phyloP scores from a whole-genome alignment of 2,113 vertebrate genomes.

The Myotis yumanensis region DNA sequence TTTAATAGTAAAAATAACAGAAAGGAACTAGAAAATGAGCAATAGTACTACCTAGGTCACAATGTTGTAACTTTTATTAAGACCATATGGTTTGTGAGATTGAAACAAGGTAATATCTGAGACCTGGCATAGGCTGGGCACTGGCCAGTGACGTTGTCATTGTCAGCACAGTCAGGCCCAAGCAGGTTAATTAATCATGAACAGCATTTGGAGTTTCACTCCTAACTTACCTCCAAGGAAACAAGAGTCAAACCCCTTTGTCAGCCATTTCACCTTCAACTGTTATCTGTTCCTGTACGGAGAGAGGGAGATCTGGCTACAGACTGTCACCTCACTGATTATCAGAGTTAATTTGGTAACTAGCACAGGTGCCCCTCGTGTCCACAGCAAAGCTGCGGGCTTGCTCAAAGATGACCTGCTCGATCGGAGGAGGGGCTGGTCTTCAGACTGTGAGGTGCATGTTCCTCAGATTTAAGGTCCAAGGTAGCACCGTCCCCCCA shows the following conservation, averaged over 20 bases:
- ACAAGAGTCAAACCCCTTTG: not conserved
- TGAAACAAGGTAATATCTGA: not conserved
- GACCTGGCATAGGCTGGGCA: fast-evolving
- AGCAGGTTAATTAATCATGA: too few species aligned
- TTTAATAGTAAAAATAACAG: not conserved
- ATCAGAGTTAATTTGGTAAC: not conserved
- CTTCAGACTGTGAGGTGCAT: not conserved
- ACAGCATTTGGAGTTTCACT: not conserved
- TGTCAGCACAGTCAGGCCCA: not conserved
- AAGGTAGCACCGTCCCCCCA: not conserved
- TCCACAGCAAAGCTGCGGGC: not conserved
- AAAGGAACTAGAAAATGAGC: not conserved
- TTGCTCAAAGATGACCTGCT: not conserved
- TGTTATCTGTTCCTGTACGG: not conserved
- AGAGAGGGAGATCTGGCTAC: not conserved
- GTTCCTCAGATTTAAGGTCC: not conserved
- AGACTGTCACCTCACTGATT: not conserved
- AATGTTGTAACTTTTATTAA: not conserved
- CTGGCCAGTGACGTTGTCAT: fast-evolving
- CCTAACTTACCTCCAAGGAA: not conserved
- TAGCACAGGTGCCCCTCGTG: not conserved
- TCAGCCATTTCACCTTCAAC: not conserved
- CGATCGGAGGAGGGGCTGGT: fast-evolving
- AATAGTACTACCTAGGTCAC: too few species aligned
- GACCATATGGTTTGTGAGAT: not conserved